Evolutionary conservation across 2,113 vertebrate species (phyloP), one percentile per base, ranked within the genome.

Genomic region (crab-eating macaque (Macaca fascicularis)): DNA sequence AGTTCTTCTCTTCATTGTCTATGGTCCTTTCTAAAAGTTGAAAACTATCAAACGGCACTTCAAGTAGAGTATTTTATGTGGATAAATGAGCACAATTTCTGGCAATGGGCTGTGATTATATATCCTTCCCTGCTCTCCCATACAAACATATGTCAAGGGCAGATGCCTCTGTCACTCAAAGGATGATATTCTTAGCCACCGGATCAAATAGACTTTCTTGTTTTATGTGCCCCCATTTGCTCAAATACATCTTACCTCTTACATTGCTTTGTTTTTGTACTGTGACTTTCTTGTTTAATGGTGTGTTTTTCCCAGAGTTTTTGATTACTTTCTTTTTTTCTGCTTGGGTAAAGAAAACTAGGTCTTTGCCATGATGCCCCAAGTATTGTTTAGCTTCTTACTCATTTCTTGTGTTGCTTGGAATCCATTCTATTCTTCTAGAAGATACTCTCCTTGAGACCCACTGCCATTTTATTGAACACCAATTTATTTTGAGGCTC

Each of bases 311-410:
- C 50, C 74, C 72, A 43, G 55, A 72, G 40, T 83, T 78, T 86
- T 97, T 81, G 12, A 75, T 91, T 55, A 30, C 43, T 94, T 90
- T 89, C 30, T 89, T 83, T 81, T 30, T 81, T 83, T 86, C 30
- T 78, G 30, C 72, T 89, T 93, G 25, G 38, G 52, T 61, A 88
- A 91, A 89, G 64, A 92, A 90, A 93, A 50, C 27, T 78, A 85
- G 50, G 32, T 80, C 85, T 90, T 94, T 92, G 22, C 6, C 38
- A 50, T 90, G n/a, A 32, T 55, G 59, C 78, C 23, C 14, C 90
- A 94, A n/a, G 82, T 76, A 89, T 27, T 22, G 81, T 79, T 57
- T 40, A 94, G 50, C n/a, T 91, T 94, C 57, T 85, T 93, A 52
- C 3, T 80, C n/a, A 85, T 79, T 92, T 81, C n/a, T 59, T 94